A percentile compares a stretch with the other conserved stretches of the same genome.
Evolutionary conservation across 2,888 invertebrate genomes (phyloP).

Genomic region (Aphidius colemani): DNA sequence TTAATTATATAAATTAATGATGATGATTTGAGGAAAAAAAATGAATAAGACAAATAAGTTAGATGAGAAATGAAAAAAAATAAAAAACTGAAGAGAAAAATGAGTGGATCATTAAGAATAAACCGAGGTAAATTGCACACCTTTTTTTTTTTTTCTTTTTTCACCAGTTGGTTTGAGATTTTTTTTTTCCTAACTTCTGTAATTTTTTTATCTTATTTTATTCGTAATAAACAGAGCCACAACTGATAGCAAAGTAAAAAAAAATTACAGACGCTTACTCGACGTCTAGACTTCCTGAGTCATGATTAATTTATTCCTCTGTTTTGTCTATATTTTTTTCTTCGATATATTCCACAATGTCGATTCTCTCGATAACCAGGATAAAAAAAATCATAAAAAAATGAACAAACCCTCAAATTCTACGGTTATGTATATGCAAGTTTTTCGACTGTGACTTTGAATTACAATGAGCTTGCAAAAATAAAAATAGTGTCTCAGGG

Average conservation of each 20-base stretch:
- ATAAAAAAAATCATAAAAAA: too few relatives aligned
- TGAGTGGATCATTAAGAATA: slow-evolving; percentile 4
- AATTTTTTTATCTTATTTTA: background rate
- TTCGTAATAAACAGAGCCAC: background rate
- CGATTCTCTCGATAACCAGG: too few relatives aligned
- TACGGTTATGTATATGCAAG: slow-evolving; percentile 16
- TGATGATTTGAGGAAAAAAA: background rate
- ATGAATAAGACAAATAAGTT: background rate
- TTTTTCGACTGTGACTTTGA: slow-evolving; percentile 15
- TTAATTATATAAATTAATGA: background rate
- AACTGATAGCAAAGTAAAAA: background rate
- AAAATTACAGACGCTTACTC: too few relatives aligned
- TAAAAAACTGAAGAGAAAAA: background rate
- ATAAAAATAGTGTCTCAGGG: background rate
- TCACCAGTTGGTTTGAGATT: background rate
- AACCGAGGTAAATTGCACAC: background rate
- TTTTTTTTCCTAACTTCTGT: background rate
- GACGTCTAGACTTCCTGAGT: too few relatives aligned
- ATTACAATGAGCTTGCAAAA: slow-evolving; percentile 21
- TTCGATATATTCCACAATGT: too few relatives aligned
- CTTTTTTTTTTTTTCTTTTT: background rate
- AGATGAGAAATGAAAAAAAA: background rate
- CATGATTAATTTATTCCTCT: too few relatives aligned
- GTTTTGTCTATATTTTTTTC: too few relatives aligned
- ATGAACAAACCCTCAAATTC: background rate